phyloP scores from a whole-genome alignment of 2,797 vertebrate genomes.

The Moxostoma hubbsi region DNA sequence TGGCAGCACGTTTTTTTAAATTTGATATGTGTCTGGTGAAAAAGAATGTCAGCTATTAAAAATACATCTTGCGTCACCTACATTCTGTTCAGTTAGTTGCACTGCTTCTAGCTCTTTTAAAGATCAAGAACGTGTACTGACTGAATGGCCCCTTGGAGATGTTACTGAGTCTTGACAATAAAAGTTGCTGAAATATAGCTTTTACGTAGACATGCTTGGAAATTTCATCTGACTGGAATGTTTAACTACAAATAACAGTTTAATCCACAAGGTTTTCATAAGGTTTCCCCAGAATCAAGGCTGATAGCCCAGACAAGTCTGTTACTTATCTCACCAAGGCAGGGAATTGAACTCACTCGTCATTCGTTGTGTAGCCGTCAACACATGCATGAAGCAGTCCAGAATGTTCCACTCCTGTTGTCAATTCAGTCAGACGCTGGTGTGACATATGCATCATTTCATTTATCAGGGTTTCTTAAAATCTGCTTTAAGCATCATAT shows the following conservation, averaged over 20 bases:
- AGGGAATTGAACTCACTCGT: neutral
- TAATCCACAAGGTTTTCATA: conserved; percentile 30
- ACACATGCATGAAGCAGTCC: conserved; percentile 29
- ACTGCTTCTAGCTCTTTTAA: no score
- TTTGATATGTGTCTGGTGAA: no score
- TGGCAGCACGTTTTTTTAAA: no score
- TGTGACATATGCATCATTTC: neutral
- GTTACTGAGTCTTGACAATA: neutral
- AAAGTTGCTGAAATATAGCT: neutral
- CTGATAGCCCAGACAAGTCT: conserved; percentile 1
- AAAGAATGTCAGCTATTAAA: no score
- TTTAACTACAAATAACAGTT: conserved; percentile 7
- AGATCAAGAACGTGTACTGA: no score
- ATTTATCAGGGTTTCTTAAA: conserved; percentile 13
- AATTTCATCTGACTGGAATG: conserved; percentile 12
- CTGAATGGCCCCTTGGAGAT: neutral
- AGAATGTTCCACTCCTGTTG: conserved; percentile 35
- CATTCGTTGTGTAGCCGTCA: conserved; percentile 13
- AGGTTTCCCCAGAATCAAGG: conserved; percentile 18
- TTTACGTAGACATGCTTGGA: conserved; percentile 33
- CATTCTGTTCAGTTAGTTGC: no score
- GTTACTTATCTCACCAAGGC: conserved; percentile 24
- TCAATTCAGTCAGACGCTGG: conserved; percentile 3
- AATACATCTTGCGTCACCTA: no score
- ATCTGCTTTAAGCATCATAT: neutral